These are phyloP conservation scores for Kryptolebias ocellatus DNA, from an alignment of 2,797 vertebrate species.

Conservation along the genomic window DNA sequence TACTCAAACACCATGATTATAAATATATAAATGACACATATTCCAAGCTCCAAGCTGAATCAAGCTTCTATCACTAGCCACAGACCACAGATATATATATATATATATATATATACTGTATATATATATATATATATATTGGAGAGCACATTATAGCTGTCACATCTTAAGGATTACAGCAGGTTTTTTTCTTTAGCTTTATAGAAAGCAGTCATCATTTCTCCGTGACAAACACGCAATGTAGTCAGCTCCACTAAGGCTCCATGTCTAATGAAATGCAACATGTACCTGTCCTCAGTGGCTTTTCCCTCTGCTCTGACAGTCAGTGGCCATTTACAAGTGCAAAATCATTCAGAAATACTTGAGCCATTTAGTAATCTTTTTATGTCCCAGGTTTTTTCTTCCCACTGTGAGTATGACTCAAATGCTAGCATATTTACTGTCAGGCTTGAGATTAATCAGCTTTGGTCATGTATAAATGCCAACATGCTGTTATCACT, in stretches of 20 bases:
- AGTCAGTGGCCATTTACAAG: constrained; percentile 59
- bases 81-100: constrained; percentile 49
- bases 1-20: constrained; percentile 52
- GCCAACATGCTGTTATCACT: constrained; percentile 67
- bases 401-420: constrained; percentile 46
- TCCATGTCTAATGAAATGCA: constrained; percentile 77
- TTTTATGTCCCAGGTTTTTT: constrained; percentile 46
- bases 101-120: constrained; percentile 43
- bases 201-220: constrained; percentile 78
- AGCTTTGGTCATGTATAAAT: constrained; percentile 71
- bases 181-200: constrained; percentile 78
- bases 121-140: constrained; percentile 38
- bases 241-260: constrained; percentile 76
- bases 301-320: constrained; percentile 50
- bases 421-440: constrained; percentile 63
- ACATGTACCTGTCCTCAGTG: constrained; percentile 75
- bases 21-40: constrained; percentile 66
- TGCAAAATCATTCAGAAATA: constrained; percentile 63
- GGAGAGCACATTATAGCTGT: constrained; percentile 66
- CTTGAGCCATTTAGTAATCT: constrained; percentile 66
- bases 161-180: constrained; percentile 73
- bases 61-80: constrained; percentile 69
- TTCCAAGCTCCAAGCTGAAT: constrained; percentile 63
- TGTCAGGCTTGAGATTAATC: constrained; percentile 66
- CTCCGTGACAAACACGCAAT: constrained; percentile 74